Evolutionary conservation across 2,888 invertebrate species (phyloP), one percentile per base, ranked within the genome.

Genomic region (Boloria euphrosyne): DNA sequence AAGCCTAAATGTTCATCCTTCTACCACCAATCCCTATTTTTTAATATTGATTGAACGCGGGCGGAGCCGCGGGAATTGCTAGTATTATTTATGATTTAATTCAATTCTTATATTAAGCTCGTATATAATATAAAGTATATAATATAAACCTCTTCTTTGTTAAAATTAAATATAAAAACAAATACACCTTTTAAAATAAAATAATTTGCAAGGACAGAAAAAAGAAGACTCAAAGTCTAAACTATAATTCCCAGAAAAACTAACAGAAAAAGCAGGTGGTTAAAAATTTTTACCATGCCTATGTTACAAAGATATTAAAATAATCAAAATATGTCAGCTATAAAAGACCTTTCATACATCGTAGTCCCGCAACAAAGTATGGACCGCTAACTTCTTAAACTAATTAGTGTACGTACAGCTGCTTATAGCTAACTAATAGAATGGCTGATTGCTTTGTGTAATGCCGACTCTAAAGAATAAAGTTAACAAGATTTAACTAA

Each of bases 371-470:
- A 49, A 51, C 57, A 63, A 58, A 58, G 46, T 46, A 44, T 31
- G 51, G 51, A 51, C 46, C 58, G 57, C 64, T 52, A 64, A 64
- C 52, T 64, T 52, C 62, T 64, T 64, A 64, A 64, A 64, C 58
- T 64, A 58, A 64, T 64, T 64, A 64, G 50, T 47, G 38, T 46
- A 31, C 50, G 16, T 27, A 57, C 64, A 55, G 62, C 54, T 64
- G 57, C 51, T 64, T 54, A 57, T 49, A 43, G 22, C 50, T 57
- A 64, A 64, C 49, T 51, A 50, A 51, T 27, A n/a, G 50, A 55
- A 57, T 57, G 47, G 44, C 58, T 27, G 58, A 58, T 58, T 46
- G 51, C 63, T 64, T 57, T 64, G 55, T 44, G 43, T 64, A 57
- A 27, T 64, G 22, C 63, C 49, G 49, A 64, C 63, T 63, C 44